Evolutionary conservation across 1,140 invertebrate genomes (phyloP).

Genomic region (Drosophila pachea): DNA sequence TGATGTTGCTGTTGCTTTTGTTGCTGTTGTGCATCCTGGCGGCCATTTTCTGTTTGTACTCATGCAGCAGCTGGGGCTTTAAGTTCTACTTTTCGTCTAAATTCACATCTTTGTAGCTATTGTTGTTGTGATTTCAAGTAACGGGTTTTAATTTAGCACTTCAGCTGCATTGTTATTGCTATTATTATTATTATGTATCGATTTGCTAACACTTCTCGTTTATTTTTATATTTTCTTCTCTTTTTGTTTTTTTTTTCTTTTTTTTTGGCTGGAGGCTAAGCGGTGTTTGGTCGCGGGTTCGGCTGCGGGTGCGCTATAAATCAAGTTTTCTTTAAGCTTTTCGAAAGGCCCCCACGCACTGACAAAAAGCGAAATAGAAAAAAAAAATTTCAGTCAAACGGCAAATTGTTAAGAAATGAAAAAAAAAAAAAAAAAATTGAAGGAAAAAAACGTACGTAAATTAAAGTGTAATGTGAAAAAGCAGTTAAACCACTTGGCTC

Average conservation of each 20-base stretch:
- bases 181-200: constrained; percentile 51
- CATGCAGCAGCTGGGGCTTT: constrained; percentile 36
- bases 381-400: constrained; percentile 22
- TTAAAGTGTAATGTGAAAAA: constrained; percentile 72
- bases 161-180: constrained; percentile 44
- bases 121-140: constrained; percentile 29
- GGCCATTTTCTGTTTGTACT: constrained; percentile 61
- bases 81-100: constrained; percentile 33
- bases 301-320: constrained; percentile 34
- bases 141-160: constrained; percentile 53
- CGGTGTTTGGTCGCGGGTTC: constrained; percentile 1
- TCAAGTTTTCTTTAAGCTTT: constrained; percentile 49
- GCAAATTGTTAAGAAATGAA: constrained; percentile 67
- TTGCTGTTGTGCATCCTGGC: constrained; percentile 57
- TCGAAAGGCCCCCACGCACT: constrained; percentile 68
- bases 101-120: constrained; percentile 53
- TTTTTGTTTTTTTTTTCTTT: constrained; percentile 5
- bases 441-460: constrained; percentile 62
- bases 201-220: constrained; percentile 41
- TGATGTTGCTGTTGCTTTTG: constrained; percentile 41
- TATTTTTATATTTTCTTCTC: too few species aligned
- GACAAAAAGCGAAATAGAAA: constrained; percentile 28
- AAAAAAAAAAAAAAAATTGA: constrained; percentile 53
- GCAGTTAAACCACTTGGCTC: constrained; percentile 65
- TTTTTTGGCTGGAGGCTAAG: constrained; percentile 7